Evolutionary conservation across 2,888 invertebrate species (phyloP), one percentile per base, ranked within the genome.

Genomic region (Drosophila rubida): DNA sequence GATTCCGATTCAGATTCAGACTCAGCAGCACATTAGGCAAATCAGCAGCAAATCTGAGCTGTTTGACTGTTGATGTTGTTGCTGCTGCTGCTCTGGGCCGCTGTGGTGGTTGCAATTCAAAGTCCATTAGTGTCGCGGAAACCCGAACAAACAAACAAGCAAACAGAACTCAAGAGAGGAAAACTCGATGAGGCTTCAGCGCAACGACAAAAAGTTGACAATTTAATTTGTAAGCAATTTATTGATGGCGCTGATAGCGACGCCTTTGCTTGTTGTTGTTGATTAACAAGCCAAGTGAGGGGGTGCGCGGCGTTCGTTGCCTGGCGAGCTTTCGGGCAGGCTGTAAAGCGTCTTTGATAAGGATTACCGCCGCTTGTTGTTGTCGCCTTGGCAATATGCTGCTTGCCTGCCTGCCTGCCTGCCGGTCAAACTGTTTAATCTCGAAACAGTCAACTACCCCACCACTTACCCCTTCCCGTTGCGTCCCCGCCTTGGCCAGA

Each of bases 211-310:
- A 78, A 78, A 85, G 85, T 88, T 85, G 85, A 88, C 88, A 88
- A 87, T 78, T 86, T 81, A 88, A 88, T 85, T 85, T 88, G 80
- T 80, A 63, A 71, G 70, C 74, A 80, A 78, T 83, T 86, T 78
- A 83, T 82, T 71, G 82, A 75, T 82, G 69, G 61, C 69, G 54
- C 62, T 68, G 79, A 67, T 65, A 71, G 81, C 69, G 57, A 65
- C 64, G 67, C 66, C 54, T 46, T 11, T 16, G 30, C 8, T 14
- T 62, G 37, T 37, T 45, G 69, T 49, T 57, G 53, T 22, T 49
- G 64, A 60, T 59, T 67, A 67, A 63, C 51, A 51, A 62, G 46
- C 48, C 49, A 32, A 27, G 8, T 23, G 16, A 42, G 54, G 32
- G 22, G 16, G 5, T 5, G 11, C 9, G 23, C 9, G 11, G 50